Conservation (phyloP, 2,888 invertebrate genomes). For the Parasteatoda lunata region DNA sequence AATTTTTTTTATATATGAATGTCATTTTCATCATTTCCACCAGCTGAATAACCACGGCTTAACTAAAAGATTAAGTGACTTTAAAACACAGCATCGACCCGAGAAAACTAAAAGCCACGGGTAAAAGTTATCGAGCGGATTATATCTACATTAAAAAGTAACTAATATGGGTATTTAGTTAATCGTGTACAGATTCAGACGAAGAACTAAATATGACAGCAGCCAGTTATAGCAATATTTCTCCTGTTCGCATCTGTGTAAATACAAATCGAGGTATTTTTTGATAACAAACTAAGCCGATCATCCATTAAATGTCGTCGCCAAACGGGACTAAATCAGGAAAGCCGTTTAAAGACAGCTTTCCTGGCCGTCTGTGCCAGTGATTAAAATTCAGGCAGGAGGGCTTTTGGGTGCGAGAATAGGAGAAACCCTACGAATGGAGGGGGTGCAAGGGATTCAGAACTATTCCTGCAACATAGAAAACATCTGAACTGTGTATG, state of each 20-base stretch:
- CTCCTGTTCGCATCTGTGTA: constrained; percentile 47
- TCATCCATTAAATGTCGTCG: constrained; percentile 41
- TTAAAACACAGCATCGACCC: no score
- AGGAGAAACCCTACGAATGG: not conserved
- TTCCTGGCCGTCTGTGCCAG: constrained; percentile 25
- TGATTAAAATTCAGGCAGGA: constrained; percentile 55
- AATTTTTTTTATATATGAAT: no score
- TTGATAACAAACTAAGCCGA: constrained; percentile 16
- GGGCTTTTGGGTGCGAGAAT: not conserved
- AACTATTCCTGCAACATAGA: not conserved
- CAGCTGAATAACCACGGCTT: no score
- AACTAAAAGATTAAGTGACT: no score
- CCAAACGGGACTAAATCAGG: constrained; percentile 41
- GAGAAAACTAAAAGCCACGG: no score
- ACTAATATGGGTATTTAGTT: no score
- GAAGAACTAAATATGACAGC: no score
- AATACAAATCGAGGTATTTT: constrained; percentile 38
- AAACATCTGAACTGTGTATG: not conserved
- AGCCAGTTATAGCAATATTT: no score
- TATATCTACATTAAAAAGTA: no score
- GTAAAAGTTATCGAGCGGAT: no score
- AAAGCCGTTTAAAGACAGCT: constrained; percentile 48
- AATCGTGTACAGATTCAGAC: no score
- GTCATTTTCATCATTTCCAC: no score
- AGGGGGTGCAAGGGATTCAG: not conserved